These are phyloP conservation scores for Gambelia wislizenii DNA, from an alignment of 2,797 vertebrate species.

Conservation along the genomic window DNA sequence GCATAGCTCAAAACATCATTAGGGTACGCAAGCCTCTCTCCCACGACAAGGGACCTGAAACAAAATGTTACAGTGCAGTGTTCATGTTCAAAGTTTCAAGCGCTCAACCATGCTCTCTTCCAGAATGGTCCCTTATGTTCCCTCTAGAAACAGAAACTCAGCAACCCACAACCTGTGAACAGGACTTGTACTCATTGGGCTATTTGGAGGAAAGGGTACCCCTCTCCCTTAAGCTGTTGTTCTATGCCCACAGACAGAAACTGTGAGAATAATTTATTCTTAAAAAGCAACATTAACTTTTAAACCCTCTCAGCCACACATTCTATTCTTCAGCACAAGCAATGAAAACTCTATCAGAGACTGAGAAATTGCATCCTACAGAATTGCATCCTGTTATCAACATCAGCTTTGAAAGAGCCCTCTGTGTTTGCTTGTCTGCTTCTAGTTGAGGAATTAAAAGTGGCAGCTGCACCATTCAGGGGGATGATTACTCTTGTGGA, in stretches of 20 bases:
- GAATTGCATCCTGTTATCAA: slow-evolving; percentile 35
- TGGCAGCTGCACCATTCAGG: slow-evolving; percentile 38
- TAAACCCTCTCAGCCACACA: background rate
- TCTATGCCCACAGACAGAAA: slow-evolving; percentile 37
- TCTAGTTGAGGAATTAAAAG: slow-evolving; percentile 43
- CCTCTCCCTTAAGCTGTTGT: background rate
- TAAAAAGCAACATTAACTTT: slow-evolving; percentile 41
- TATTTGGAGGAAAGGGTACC: background rate
- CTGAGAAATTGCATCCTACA: slow-evolving; percentile 40
- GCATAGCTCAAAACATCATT: no score
- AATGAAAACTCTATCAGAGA: slow-evolving; percentile 33
- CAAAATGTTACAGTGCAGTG: background rate
- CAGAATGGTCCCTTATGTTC: background rate
- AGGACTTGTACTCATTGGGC: background rate
- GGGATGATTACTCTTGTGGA: slow-evolving; percentile 37
- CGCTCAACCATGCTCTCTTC: background rate
- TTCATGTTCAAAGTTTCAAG: background rate
- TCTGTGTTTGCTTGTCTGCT: slow-evolving; percentile 39
- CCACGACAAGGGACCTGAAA: no score
- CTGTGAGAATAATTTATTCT: slow-evolving; percentile 6
- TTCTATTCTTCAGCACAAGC: slow-evolving; percentile 40
- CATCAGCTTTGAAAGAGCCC: slow-evolving; percentile 49
- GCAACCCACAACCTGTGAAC: background rate
- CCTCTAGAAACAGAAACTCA: background rate
- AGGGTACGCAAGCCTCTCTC: no score